Conservation (phyloP, 2,888 invertebrate species). For the Drosophila yooni region DNA sequence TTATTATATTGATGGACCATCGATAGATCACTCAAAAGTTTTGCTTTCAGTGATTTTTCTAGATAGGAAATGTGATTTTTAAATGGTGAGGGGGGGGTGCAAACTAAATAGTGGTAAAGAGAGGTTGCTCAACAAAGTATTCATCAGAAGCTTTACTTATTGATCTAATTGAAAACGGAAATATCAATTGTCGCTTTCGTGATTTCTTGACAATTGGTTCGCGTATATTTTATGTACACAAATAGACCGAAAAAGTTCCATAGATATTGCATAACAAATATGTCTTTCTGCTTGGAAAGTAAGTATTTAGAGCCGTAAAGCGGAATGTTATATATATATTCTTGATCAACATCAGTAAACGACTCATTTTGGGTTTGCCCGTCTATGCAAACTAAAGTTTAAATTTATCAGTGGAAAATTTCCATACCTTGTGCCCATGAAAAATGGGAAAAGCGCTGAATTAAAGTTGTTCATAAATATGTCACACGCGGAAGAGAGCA, state of each 20-base stretch:
- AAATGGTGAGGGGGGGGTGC: neutral
- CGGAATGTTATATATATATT: neutral
- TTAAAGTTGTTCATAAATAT: neutral
- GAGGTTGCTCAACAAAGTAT: neutral
- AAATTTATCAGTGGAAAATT: neutral
- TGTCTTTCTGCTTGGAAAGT: neutral
- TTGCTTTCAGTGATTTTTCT: neutral
- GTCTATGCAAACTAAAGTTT: neutral
- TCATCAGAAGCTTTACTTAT: neutral
- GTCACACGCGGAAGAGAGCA: neutral
- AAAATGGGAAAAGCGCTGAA: neutral
- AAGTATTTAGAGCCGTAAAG: neutral
- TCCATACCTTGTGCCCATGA: neutral
- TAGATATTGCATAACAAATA: neutral
- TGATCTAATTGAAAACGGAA: conserved; percentile 1
- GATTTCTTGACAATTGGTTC: conserved; percentile 1
- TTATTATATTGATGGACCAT: conserved; percentile 21
- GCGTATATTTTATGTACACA: neutral
- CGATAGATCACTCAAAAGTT: neutral
- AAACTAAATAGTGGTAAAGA: neutral
- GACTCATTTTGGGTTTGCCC: neutral
- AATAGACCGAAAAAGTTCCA: neutral
- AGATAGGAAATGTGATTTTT: neutral
- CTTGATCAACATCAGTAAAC: neutral
- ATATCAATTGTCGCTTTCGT: neutral